These are phyloP conservation scores for Physocephala rufipes DNA, from an alignment of 2,888 invertebrate genomes.

Conservation along the genomic window DNA sequence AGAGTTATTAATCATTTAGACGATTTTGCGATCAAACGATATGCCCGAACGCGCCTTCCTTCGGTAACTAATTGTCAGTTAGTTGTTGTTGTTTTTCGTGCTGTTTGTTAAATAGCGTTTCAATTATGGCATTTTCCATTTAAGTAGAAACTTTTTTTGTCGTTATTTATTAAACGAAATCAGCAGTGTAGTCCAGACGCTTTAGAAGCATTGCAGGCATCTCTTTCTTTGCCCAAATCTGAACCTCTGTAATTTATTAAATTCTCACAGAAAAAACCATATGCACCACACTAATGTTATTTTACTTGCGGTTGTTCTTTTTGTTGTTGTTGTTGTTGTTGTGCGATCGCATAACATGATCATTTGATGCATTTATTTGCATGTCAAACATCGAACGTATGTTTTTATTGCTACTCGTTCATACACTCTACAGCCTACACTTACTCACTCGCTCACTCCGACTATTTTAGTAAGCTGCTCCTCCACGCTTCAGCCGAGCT, in stretches of 20 bases:
- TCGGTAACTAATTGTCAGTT: no score
- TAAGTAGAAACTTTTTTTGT: neutral
- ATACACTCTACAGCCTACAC: neutral
- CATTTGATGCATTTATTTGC: constrained; percentile 34
- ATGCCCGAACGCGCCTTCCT: no score
- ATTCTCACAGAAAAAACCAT: constrained; percentile 10
- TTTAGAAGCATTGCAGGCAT: no score
- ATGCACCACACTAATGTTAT: neutral
- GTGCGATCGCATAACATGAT: constrained; percentile 27
- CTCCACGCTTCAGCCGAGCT: neutral
- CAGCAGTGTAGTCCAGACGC: no score
- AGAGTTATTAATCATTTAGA: constrained; percentile 16
- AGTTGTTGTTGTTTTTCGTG: no score
- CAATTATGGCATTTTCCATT: constrained; percentile 17
- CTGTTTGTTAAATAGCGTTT: constrained; percentile 20
- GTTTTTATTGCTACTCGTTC: constrained; percentile 13
- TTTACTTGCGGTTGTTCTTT: no score
- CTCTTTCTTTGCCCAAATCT: neutral
- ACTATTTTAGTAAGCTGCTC: no score
- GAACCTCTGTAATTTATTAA: neutral
- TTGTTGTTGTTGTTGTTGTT: neutral
- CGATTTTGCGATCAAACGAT: constrained; percentile 3
- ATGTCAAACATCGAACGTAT: constrained; percentile 35
- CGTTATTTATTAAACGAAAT: neutral
- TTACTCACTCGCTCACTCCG: neutral